A percentile compares a stretch with the other conserved stretches of the same genome.
Conservation (phyloP, 2,113 vertebrate genomes). For the Pangasianodon gigas region DNA sequence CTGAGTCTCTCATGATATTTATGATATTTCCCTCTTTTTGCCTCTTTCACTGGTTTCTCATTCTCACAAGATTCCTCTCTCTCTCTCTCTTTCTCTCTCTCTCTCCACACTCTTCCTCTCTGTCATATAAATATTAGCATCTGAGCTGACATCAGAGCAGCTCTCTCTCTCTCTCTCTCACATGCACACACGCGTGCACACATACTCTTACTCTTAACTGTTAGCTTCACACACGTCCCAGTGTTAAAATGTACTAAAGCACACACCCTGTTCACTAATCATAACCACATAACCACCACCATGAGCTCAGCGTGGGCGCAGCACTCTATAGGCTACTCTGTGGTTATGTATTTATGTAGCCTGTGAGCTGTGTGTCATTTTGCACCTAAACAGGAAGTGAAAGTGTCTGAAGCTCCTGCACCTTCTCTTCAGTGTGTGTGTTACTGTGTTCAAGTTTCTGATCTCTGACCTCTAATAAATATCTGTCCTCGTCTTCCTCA, state of each 20-base stretch:
- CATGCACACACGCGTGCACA: background rate
- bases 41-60: background rate
- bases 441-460: background rate
- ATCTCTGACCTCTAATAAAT: background rate
- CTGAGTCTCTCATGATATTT: background rate
- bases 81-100: background rate
- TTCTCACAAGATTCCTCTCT: background rate
- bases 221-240: background rate
- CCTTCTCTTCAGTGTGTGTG: background rate
- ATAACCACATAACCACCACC: background rate
- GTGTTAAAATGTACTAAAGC: background rate
- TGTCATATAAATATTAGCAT: constrained; percentile 17
- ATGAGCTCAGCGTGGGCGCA: background rate
- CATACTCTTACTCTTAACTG: background rate
- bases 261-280: background rate
- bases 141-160: constrained; percentile 2
- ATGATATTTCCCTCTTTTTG: background rate
- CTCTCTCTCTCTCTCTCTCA: background rate
- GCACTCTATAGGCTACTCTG: too few relatives aligned
- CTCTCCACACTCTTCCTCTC: background rate
- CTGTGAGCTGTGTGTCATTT: background rate
- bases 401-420: background rate
- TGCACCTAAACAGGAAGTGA: constrained; percentile 9
- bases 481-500: background rate
- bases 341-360: background rate